phyloP scores from a whole-genome alignment of 2,113 vertebrate genomes.

The Erpornis zantholeuca region DNA sequence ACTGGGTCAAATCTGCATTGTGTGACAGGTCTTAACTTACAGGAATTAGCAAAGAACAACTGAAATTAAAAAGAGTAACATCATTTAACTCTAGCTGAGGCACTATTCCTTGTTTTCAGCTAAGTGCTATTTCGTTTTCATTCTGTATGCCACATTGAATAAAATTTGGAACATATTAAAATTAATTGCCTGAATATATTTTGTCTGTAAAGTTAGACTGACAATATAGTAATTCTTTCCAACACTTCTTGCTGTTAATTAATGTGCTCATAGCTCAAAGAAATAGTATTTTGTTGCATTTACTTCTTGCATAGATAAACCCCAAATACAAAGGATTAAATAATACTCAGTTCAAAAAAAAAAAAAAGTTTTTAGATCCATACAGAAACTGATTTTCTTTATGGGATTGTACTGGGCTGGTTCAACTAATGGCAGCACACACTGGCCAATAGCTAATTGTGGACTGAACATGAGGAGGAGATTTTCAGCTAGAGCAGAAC shows the following conservation, averaged over 20 bases:
- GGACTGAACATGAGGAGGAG: not conserved
- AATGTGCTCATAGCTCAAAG: not conserved
- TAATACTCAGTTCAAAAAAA: not conserved
- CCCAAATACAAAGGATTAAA: not conserved
- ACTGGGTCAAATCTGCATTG: not conserved
- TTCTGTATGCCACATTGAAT: not conserved
- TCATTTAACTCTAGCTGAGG: not conserved
- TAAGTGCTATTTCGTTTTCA: not conserved
- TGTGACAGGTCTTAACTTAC: not conserved
- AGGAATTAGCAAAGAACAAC: not conserved
- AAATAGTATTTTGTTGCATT: not conserved
- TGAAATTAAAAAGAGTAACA: not conserved
- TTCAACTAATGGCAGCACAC: not conserved
- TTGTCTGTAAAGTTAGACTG: slow-evolving; percentile 2
- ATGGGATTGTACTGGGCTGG: not conserved
- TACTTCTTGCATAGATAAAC: not conserved
- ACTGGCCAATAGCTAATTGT: not conserved
- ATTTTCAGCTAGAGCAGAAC: not conserved
- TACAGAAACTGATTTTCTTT: not conserved
- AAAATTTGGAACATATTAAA: slow-evolving; percentile 25
- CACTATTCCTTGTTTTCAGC: not conserved
- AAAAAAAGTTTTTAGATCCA: not conserved
- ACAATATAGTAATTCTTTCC: not conserved
- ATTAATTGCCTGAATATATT: slow-evolving; percentile 32
- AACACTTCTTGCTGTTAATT: not conserved